Conservation (phyloP, 2,113 vertebrate genomes). For the Lontra canadensis region DNA sequence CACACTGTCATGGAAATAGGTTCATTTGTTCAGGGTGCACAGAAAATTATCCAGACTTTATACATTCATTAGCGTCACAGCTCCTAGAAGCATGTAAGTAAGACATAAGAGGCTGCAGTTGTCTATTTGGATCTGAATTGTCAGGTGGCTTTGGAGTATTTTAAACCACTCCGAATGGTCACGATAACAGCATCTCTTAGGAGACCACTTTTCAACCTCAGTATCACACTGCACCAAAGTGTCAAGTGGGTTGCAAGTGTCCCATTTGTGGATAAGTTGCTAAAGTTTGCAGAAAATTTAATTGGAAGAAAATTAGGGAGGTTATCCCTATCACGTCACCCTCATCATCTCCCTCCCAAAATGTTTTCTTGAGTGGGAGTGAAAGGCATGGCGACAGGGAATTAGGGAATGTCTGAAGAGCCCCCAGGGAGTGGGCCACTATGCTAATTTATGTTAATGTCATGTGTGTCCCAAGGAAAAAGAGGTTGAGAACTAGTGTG, state of each 20-base stretch:
- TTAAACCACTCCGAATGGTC: background rate
- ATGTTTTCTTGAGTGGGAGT: background rate
- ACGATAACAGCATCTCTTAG: background rate
- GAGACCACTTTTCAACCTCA: background rate
- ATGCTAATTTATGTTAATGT: constrained; percentile 49
- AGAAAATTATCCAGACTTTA: background rate
- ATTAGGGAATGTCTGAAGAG: background rate
- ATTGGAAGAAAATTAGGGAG: background rate
- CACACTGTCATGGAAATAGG: background rate
- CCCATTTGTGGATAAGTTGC: background rate
- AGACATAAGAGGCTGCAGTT: background rate
- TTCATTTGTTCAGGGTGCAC: background rate
- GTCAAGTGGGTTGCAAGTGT: background rate
- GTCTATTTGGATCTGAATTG: background rate
- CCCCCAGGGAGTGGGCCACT: background rate
- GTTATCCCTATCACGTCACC: background rate
- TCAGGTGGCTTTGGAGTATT: background rate
- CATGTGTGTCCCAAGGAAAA: background rate
- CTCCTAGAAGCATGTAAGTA: background rate
- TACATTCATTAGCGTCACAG: background rate
- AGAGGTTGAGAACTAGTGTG: constrained; percentile 35
- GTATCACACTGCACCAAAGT: background rate
- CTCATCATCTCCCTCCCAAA: background rate
- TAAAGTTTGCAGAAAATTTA: background rate
- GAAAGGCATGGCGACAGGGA: background rate